Evolutionary conservation across 2,113 vertebrate genomes (phyloP).

Genomic region (Seriola rivoliana): DNA sequence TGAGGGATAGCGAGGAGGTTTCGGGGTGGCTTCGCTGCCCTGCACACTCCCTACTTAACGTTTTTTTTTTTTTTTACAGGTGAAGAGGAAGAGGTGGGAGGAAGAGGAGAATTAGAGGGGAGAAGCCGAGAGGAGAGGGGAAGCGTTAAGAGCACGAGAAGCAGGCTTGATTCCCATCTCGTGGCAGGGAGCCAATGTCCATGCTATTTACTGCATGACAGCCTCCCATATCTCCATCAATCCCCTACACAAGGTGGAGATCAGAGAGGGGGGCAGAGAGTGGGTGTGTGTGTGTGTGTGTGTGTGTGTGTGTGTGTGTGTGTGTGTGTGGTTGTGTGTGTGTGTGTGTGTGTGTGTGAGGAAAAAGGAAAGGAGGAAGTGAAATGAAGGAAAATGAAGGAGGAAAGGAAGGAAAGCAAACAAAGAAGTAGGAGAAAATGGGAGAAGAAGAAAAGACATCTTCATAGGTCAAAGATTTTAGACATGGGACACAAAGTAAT

Average conservation of each 20-base stretch:
- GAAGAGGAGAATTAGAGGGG: slow-evolving; percentile 12
- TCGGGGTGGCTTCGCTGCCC: neutral
- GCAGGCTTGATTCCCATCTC: slow-evolving; percentile 70
- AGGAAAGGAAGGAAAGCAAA: slow-evolving; percentile 17
- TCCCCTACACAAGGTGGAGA: slow-evolving; percentile 44
- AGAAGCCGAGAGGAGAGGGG: slow-evolving; percentile 28
- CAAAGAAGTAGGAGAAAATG: neutral
- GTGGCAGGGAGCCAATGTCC: slow-evolving; percentile 55
- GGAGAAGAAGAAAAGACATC: neutral
- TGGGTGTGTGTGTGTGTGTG: too few relatives aligned
- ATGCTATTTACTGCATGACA: slow-evolving; percentile 81
- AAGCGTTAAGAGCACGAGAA: slow-evolving; percentile 49
- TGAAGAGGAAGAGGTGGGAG: slow-evolving; percentile 12
- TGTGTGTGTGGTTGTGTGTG: neutral
- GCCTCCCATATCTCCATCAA: slow-evolving; percentile 72
- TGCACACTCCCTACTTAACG: neutral
- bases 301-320: neutral
- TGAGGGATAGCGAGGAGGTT: slow-evolving; percentile 19
- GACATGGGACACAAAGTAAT: neutral
- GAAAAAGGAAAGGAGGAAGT: neutral
- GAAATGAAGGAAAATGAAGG: neutral
- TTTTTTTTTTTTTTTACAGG: slow-evolving; percentile 8
- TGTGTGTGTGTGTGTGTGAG: neutral
- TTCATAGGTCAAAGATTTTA: neutral
- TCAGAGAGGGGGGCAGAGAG: neutral